Conservation (phyloP, 2,888 invertebrate species). For the Argynnis bischoffii region DNA sequence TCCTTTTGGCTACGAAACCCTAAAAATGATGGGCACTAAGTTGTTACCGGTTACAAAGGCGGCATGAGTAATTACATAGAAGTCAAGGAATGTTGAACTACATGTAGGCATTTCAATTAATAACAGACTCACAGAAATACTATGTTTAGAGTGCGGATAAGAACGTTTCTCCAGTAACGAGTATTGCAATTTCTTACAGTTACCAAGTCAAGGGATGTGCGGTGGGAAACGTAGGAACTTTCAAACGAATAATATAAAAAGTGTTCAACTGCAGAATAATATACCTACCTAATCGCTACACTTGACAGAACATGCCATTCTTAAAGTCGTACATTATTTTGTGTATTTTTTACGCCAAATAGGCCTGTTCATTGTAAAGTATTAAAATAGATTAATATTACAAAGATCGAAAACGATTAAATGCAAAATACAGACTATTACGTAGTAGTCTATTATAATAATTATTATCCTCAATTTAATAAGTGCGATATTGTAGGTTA, state of each 20-base stretch:
- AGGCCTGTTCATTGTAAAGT: too few relatives aligned
- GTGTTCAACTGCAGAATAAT: constrained; percentile 51
- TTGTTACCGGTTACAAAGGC: constrained; percentile 37
- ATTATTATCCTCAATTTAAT: too few relatives aligned
- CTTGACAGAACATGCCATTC: constrained; percentile 47
- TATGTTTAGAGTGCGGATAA: constrained; percentile 43
- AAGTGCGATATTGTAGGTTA: too few relatives aligned
- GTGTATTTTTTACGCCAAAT: too few relatives aligned
- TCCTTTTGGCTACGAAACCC: neutral
- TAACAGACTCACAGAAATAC: constrained; percentile 52
- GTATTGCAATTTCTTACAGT: constrained; percentile 61
- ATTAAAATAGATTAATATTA: too few relatives aligned
- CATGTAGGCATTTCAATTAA: constrained; percentile 51
- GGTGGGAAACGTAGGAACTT: constrained; percentile 56
- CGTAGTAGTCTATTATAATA: too few relatives aligned
- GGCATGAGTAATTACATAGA: constrained; percentile 44
- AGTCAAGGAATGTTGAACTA: constrained; percentile 49
- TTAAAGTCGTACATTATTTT: too few relatives aligned
- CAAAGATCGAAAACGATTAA: too few relatives aligned
- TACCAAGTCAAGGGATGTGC: constrained; percentile 63
- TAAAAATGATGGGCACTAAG: constrained; percentile 34
- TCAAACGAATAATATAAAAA: constrained; percentile 43
- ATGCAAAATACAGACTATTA: too few relatives aligned
- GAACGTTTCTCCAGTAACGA: constrained; percentile 48
- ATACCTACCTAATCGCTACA: constrained; percentile 49